These are phyloP conservation scores for Meloidogyne exigua DNA, from an alignment of 1,140 invertebrate genomes.

Conservation along the genomic window DNA sequence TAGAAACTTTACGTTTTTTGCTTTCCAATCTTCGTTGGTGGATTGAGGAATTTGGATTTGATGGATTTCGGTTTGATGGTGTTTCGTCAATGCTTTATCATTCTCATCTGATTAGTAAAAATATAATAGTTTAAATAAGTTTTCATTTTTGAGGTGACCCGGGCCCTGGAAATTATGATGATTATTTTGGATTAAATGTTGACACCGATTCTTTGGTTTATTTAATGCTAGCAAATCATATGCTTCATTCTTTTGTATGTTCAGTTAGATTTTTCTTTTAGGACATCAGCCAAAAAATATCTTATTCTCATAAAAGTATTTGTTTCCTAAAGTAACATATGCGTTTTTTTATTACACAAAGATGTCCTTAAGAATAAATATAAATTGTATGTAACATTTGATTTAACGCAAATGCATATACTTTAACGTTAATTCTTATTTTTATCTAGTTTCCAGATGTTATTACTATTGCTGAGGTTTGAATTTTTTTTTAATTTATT, in stretches of 20 bases:
- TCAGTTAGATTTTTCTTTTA: too few species aligned
- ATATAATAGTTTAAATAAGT: too few species aligned
- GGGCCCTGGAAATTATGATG: conserved; percentile 57
- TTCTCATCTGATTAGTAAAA: conserved; percentile 69
- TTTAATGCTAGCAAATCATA: conserved; percentile 89
- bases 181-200: conserved; percentile 90
- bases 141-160: conserved; percentile 66
- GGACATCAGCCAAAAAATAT: conserved; percentile 69
- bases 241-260: conserved; percentile 73
- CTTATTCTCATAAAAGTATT: conserved; percentile 46
- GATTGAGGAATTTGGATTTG: conserved; percentile 92
- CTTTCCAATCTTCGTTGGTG: conserved; percentile 96
- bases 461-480: conserved; percentile 87
- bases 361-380: too few species aligned
- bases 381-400: too few species aligned
- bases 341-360: too few species aligned
- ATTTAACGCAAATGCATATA: too few species aligned
- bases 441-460: conserved; percentile 74
- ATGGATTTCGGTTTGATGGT: conserved; percentile 91
- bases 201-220: conserved; percentile 94
- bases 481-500: conserved; percentile 29
- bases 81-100: conserved; percentile 99
- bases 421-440: too few species aligned
- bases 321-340: not conserved
- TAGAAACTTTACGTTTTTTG: conserved; percentile 89